A percentile compares a stretch with the other conserved stretches of the same genome.
Evolutionary conservation across 2,888 invertebrate species (phyloP).

Genomic region (Microdon myrmicae): DNA sequence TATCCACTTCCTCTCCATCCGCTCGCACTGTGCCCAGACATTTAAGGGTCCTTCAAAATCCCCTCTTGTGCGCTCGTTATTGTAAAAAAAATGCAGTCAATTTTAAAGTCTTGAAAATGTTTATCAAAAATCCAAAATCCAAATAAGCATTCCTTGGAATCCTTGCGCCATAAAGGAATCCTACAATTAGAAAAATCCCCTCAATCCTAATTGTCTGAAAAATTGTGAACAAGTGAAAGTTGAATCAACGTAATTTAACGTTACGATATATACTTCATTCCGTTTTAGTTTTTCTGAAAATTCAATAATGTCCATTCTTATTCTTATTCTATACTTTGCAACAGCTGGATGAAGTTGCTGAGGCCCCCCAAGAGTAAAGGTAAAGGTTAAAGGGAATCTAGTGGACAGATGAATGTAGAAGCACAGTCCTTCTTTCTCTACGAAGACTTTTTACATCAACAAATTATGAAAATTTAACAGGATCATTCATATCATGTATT

Average conservation of each 20-base stretch:
- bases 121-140: not conserved
- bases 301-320: slow-evolving; percentile 90
- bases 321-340: slow-evolving; percentile 71
- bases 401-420: slow-evolving; percentile 19
- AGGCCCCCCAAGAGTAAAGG: slow-evolving; percentile 55
- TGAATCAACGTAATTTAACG: slow-evolving; percentile 39
- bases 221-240: slow-evolving; percentile 37
- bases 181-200: slow-evolving; percentile 1
- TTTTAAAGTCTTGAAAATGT: not conserved
- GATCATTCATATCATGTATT: slow-evolving; percentile 96
- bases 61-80: too few species aligned
- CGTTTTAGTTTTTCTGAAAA: not conserved
- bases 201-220: not conserved
- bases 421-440: slow-evolving; percentile 73
- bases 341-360: slow-evolving; percentile 26
- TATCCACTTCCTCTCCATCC: too few species aligned
- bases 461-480: slow-evolving; percentile 90
- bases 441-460: slow-evolving; percentile 87
- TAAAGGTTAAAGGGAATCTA: slow-evolving; percentile 53
- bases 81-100: too few species aligned
- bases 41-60: too few species aligned
- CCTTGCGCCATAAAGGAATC: too few species aligned
- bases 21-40: too few species aligned
- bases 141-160: slow-evolving; percentile 15
- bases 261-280: slow-evolving; percentile 20